Conservation (phyloP, 2,888 invertebrate genomes). For the Acleris emargana region DNA sequence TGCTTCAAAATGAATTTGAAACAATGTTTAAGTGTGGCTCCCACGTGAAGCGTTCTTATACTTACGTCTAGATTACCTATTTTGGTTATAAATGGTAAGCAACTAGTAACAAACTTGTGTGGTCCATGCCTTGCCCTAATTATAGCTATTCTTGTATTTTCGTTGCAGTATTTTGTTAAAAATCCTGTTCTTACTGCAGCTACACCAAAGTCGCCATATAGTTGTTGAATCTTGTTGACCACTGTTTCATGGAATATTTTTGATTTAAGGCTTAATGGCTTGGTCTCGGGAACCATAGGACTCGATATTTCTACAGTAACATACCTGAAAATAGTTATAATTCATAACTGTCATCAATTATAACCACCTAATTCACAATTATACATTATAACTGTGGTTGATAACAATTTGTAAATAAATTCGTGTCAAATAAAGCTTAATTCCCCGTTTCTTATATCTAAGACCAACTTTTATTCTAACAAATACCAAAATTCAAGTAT, state of each 20-base stretch:
- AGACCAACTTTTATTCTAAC: too few species aligned
- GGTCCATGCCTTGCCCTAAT: conserved; percentile 89
- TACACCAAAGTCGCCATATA: conserved; percentile 90
- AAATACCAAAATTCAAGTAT: too few species aligned
- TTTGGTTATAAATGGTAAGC: conserved; percentile 87
- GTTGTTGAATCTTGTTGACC: conserved; percentile 85
- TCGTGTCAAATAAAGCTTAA: neutral
- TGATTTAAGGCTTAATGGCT: conserved; percentile 77
- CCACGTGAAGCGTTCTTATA: conserved; percentile 87
- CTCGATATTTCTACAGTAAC: conserved; percentile 86
- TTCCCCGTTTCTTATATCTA: neutral
- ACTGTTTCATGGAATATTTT: conserved; percentile 83
- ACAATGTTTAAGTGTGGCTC: conserved; percentile 91
- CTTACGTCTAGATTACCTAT: conserved; percentile 85
- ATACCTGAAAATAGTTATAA: conserved; percentile 79
- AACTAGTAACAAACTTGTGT: conserved; percentile 87
- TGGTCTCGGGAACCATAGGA: conserved; percentile 73
- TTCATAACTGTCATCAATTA: neutral
- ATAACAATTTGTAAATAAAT: neutral
- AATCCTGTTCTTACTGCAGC: conserved; percentile 89
- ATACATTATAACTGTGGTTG: too few species aligned
- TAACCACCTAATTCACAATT: too few species aligned
- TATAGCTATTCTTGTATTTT: conserved; percentile 89
- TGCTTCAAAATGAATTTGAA: conserved; percentile 88
- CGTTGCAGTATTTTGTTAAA: conserved; percentile 91